Evolutionary conservation across 2,113 vertebrate genomes (phyloP).

Genomic region (Zootoca vivipara): DNA sequence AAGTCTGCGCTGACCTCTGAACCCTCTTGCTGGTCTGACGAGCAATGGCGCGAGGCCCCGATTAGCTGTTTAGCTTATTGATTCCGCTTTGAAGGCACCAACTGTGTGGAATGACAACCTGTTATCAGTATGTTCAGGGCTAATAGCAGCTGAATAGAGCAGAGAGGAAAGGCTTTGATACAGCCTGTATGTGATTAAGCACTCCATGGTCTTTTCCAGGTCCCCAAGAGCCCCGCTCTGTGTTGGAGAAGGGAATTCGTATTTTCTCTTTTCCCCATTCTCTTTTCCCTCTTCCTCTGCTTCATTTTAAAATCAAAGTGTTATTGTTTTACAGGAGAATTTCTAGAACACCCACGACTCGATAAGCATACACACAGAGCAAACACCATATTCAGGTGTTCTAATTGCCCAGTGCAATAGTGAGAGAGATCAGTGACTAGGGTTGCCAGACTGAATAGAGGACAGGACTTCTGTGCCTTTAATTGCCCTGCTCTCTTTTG

Average conservation of each 20-base stretch:
- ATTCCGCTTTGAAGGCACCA: neutral
- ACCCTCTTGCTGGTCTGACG: neutral
- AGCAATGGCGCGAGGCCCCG: neutral
- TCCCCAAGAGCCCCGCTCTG: neutral
- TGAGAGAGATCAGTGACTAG: no score
- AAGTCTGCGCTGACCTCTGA: constrained; percentile 46
- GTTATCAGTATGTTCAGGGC: fast-evolving
- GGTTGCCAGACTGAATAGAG: no score
- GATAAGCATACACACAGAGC: no score
- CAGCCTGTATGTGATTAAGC: no score
- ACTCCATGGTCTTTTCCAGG: neutral
- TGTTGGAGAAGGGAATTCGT: neutral
- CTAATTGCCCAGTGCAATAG: no score
- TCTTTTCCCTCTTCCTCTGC: no score
- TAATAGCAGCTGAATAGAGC: neutral
- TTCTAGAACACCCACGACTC: no score
- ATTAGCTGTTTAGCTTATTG: neutral
- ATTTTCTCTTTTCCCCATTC: neutral
- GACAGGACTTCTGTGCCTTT: no score
- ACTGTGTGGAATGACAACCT: neutral
- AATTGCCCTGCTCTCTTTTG: no score
- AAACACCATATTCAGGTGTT: no score
- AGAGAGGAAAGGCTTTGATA: neutral
- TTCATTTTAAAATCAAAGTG: neutral
- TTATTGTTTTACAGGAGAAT: neutral